phyloP scores from a whole-genome alignment of 1,140 invertebrate species.

The Kradibia gibbosae region DNA sequence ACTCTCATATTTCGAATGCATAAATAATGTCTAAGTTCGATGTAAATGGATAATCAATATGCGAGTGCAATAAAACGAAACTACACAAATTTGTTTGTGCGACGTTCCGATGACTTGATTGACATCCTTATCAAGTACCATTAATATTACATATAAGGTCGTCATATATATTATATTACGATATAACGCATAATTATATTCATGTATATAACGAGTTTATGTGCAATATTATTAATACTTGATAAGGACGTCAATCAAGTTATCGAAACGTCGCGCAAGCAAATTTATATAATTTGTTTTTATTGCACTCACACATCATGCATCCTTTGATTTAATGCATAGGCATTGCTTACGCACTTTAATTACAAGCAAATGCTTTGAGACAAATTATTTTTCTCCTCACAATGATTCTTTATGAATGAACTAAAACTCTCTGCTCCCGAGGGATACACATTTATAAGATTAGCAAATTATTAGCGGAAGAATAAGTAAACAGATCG shows the following conservation, averaged over 20 bases:
- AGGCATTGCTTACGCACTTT: background rate
- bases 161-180: slow-evolving; percentile 26
- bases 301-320: background rate
- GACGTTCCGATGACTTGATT: slow-evolving; percentile 8
- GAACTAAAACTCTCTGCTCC: background rate
- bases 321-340: background rate
- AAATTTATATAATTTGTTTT: slow-evolving; percentile 25
- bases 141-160: slow-evolving; percentile 14
- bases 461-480: background rate
- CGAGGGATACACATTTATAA: background rate
- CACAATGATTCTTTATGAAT: background rate
- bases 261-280: slow-evolving; percentile 4
- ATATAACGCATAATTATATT: slow-evolving; percentile 19
- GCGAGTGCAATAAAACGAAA: slow-evolving; percentile 1
- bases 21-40: background rate
- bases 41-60: background rate
- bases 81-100: background rate
- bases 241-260: slow-evolving; percentile 19
- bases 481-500: too few species aligned
- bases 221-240: slow-evolving; percentile 21
- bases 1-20: background rate
- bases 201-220: slow-evolving; percentile 24
- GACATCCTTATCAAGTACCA: slow-evolving; percentile 20
- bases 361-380: background rate
- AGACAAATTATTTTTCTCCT: background rate